These are phyloP conservation scores for Muraenolepis orangiensis DNA, from an alignment of 2,797 vertebrate species.

Conservation along the genomic window DNA sequence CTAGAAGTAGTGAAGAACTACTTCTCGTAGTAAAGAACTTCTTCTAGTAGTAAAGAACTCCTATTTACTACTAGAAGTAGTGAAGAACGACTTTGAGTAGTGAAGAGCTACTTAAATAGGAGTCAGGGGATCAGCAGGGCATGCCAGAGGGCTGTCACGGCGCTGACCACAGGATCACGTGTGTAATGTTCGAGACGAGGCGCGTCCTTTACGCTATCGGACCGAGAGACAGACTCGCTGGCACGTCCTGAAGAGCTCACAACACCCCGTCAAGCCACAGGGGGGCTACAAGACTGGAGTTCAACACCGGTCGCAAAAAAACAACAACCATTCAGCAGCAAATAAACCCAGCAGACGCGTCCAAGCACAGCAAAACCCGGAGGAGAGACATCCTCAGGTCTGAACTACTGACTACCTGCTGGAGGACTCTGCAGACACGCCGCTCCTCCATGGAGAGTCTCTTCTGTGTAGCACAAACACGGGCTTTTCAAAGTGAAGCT, in stretches of 20 bases:
- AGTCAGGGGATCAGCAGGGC: slow-evolving; percentile 18
- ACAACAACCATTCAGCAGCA: slow-evolving; percentile 16
- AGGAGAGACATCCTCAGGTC: slow-evolving; percentile 57
- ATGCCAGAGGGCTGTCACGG: slow-evolving; percentile 29
- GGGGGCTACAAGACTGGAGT: slow-evolving; percentile 46
- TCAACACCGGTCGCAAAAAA: slow-evolving; percentile 20
- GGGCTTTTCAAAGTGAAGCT: slow-evolving; percentile 55
- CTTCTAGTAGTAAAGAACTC: too few species aligned
- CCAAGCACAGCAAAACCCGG: slow-evolving; percentile 53
- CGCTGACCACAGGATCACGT: slow-evolving; percentile 2
- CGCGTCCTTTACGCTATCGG: background rate
- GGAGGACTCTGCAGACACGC: slow-evolving; percentile 85
- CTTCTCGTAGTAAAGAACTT: too few species aligned
- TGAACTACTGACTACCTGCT: slow-evolving; percentile 82
- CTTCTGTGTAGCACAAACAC: slow-evolving; percentile 85
- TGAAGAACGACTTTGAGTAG: too few species aligned
- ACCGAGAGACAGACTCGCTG: background rate
- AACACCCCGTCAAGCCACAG: background rate
- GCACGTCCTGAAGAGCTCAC: background rate
- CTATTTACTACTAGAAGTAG: too few species aligned
- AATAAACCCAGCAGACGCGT: slow-evolving; percentile 10
- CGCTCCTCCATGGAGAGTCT: slow-evolving; percentile 89
- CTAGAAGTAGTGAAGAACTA: too few species aligned
- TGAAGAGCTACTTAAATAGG: too few species aligned
- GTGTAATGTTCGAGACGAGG: background rate